Percentiles rank a stretch among this genome's conserved stretches.
phyloP scores from a whole-genome alignment of 2,888 invertebrate genomes.

The Drosophila subsilvestris region DNA sequence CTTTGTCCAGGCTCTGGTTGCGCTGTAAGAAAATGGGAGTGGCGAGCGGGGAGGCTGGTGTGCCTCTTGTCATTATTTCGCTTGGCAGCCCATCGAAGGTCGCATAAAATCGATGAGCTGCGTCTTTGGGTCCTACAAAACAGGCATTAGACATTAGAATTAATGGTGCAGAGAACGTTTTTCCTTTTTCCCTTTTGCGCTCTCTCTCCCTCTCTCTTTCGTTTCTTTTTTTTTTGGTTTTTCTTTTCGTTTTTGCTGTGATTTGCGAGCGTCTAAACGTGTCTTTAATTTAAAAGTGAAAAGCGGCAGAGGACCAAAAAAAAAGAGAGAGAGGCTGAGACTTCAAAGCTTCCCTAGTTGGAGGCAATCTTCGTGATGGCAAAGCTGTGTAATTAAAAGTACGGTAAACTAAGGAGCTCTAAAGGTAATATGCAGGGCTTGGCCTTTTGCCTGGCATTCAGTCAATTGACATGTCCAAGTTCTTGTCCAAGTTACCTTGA shows the following conservation, averaged over 20 bases:
- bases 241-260: constrained; percentile 23
- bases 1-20: constrained; percentile 21
- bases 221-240: neutral
- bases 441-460: neutral
- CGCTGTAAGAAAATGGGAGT: neutral
- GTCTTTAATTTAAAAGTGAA: constrained; percentile 70
- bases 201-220: constrained; percentile 2
- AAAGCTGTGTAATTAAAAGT: constrained; percentile 26
- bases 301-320: constrained; percentile 29
- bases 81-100: constrained; percentile 73
- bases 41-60: constrained; percentile 12
- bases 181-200: constrained; percentile 30
- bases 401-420: constrained; percentile 6
- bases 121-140: constrained; percentile 43
- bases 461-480: constrained; percentile 41
- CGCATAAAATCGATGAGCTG: constrained; percentile 73
- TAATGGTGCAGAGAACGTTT: constrained; percentile 74
- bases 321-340: neutral
- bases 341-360: too few relatives aligned
- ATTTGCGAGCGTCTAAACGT: constrained; percentile 58
- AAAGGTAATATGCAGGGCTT: neutral
- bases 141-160: constrained; percentile 76
- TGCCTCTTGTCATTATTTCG: constrained; percentile 61
- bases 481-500: neutral
- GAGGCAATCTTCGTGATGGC: neutral